Base-by-base conservation (phyloP, 2,888 invertebrate species). In the Gymnosoma rotundatum region DNA sequence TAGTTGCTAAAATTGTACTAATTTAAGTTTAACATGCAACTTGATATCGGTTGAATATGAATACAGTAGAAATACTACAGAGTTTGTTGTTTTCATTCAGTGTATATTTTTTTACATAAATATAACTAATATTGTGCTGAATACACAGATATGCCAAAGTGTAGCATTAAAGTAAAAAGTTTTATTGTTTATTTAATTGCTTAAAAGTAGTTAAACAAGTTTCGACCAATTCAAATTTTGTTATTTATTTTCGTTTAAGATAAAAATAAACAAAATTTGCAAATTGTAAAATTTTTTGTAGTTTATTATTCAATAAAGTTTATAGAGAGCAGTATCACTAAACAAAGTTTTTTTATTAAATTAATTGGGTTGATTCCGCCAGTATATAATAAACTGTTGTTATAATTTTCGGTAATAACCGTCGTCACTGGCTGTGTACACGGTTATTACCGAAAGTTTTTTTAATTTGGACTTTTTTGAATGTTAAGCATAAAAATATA, bases 1-100 rank as follows among this genome's bases (percentile, higher is more conserved):
- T n/a, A 38, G 52, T 63, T 73, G n/a, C 45, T 20, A 56, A 54
- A 74, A 64, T 64, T 64, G 32, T 75, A 45, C 75, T 66, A 75
- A 75, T 66, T 66, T 75, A 56, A 48, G 64, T 66, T 66, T 56
- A 66, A 56, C 75, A 75, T 75, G 75, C 75, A 75, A 75, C 48
- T 56, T 48, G 56, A 16, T 56, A n/a, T 48, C 48, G 64, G 64
- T 56, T 45, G 56, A 63, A 42, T 52, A 42, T 54, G n/a, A 42
- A 32, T 18, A 12, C 74, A 66, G 56, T 75, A n/a, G 56, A 75
- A 66, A 56, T 74, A 54, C 64, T 74, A 74, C 7, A 74, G 9
- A 64, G n/a, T 25, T 38, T 75, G 42, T 36, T 64, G 50, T 56
- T 66, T 48, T 16, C 9, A 10, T 48, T 56, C 21, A 21, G 16